Base-by-base conservation (phyloP, 2,797 vertebrate species). In the Numenius phaeopus region DNA sequence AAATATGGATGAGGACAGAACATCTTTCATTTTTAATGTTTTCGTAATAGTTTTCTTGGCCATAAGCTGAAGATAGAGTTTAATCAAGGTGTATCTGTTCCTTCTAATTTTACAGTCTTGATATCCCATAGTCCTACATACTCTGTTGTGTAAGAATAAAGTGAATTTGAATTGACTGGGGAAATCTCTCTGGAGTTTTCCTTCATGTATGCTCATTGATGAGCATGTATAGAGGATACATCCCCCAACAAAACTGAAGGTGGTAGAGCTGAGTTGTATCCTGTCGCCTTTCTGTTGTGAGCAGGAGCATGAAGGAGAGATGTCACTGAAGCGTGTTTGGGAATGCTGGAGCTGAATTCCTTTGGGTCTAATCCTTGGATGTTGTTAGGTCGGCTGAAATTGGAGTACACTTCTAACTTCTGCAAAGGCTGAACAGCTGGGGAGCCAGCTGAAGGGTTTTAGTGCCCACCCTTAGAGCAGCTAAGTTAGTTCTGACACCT, bases 31-130 rank as follows among this genome's bases (percentile, higher is more conserved):
- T 89, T 94, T 96, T 92, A 92, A 91, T 10, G 2, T 78, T 87
- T 94, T 78, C 47, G 11, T 70, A 57, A 57, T 59, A 76, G 77
- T 83, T 92, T 93, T 85, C 59, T 89, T 90, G 67, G 30, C 55
- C 54, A 42, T 90, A 90, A 96, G 17, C 37, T 92, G 80, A 78
- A 84, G 39, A 75, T 72, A 44, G 49, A 69, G 47, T 93, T 94
- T 78, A 93, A 93, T 87, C 57, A 86, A n/a, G 84, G 50, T 66
- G 8, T 93, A 84, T 86, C 66, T 69, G 34, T 94, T 94, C 40
- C 47, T 95, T 90, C 83, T 52, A 87, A 44, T 92, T 95, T 92
- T 80, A 81, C 3, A 1, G 5, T 75, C 47, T 89, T 66, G 39
- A 32, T 87, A 66, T 80, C 65, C 40, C 40, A 52, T 23, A 46